phyloP scores from a whole-genome alignment of 2,797 vertebrate species.

The Xiphorhynchus erythropygius region DNA sequence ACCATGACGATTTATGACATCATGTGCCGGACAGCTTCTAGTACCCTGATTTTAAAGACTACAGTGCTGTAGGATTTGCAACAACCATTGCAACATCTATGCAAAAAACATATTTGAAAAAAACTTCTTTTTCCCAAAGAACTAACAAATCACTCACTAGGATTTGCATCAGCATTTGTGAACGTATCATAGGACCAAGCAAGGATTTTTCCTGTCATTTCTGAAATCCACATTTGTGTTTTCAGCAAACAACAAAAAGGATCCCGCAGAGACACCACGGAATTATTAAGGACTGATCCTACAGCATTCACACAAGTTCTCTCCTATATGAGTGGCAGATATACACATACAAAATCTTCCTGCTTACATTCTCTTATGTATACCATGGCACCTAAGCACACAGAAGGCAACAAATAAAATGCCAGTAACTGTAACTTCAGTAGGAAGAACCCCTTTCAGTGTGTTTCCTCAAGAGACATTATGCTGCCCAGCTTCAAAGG shows the following conservation, averaged over 20 bases:
- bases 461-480: not conserved
- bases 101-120: not conserved
- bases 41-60: not conserved
- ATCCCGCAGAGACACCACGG: not conserved
- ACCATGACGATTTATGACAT: not conserved
- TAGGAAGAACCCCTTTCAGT: not conserved
- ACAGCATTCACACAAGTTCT: not conserved
- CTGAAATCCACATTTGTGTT: not conserved
- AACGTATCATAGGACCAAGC: not conserved
- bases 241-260: not conserved
- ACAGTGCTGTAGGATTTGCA: not conserved
- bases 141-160: not conserved
- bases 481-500: not conserved
- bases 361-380: not conserved
- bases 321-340: not conserved
- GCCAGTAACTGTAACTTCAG: not conserved
- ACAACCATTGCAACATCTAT: not conserved
- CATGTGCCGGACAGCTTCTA: not conserved
- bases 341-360: fast-evolving
- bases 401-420: not conserved
- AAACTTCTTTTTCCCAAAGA: not conserved
- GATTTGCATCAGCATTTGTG: not conserved
- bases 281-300: not conserved
- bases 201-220: not conserved
- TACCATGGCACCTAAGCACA: not conserved